Percentiles rank a stretch among this genome's conserved stretches.
These are phyloP conservation scores for Mythimna pallens DNA, from an alignment of 2,888 invertebrate genomes.

Conservation along the genomic window DNA sequence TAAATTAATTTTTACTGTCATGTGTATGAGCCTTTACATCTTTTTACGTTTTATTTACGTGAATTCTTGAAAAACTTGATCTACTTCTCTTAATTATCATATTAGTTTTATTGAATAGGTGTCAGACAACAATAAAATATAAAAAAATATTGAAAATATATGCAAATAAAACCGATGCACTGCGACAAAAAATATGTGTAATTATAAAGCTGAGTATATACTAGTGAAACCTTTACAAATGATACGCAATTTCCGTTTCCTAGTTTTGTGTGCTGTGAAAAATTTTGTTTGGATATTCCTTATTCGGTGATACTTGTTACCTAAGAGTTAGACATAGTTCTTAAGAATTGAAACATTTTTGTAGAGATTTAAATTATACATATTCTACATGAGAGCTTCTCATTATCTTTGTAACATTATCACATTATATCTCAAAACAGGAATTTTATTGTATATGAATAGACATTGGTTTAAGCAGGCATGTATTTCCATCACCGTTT, in stretches of 20 bases:
- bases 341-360: neutral
- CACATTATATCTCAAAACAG: neutral
- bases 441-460: no score
- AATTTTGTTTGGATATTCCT: constrained; percentile 44
- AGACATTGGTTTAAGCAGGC: no score
- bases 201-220: constrained; percentile 59
- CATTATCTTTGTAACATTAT: neutral
- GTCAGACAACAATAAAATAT: neutral
- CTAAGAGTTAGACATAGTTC: neutral
- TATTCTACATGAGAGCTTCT: neutral
- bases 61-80: neutral
- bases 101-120: neutral
- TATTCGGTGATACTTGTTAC: neutral
- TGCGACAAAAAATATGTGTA: neutral
- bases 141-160: constrained; percentile 20
- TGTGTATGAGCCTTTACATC: constrained; percentile 66
- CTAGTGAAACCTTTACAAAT: constrained; percentile 49
- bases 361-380: neutral
- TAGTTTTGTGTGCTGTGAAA: constrained; percentile 72
- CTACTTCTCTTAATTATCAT: neutral
- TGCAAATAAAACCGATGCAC: constrained; percentile 27
- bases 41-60: neutral
- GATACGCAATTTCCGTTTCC: constrained; percentile 78
- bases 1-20: constrained; percentile 66
- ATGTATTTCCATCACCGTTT: no score